phyloP scores from a whole-genome alignment of 2,113 vertebrate genomes.

The Rhabdornis inornatus region DNA sequence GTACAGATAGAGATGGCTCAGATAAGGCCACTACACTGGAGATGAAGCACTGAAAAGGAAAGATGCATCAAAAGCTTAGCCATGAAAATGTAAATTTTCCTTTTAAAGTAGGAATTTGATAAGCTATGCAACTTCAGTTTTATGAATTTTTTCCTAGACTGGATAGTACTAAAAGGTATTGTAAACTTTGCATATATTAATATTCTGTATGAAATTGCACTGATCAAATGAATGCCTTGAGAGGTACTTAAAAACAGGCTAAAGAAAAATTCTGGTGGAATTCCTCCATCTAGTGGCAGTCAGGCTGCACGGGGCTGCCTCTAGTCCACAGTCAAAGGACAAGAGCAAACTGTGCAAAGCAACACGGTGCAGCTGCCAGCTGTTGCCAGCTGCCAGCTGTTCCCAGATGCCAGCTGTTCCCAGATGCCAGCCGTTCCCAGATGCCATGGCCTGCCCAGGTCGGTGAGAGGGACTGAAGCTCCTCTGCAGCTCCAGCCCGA shows the following conservation, averaged over 20 bases:
- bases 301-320: background rate
- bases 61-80: background rate
- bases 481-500: background rate
- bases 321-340: fast-evolving
- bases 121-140: constrained; percentile 4
- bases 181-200: constrained; percentile 12
- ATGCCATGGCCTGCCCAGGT: background rate
- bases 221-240: background rate
- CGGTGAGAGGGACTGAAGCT: fast-evolving
- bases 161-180: background rate
- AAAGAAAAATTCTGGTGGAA: background rate
- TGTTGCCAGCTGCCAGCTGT: background rate
- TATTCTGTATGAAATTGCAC: background rate
- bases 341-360: fast-evolving
- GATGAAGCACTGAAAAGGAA: background rate
- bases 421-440: background rate
- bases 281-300: constrained; percentile 70
- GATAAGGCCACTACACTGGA: background rate
- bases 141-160: background rate
- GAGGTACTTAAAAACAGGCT: background rate
- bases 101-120: constrained; percentile 5
- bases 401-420: no score
- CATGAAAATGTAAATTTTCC: background rate
- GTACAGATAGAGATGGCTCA: background rate
- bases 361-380: background rate